Percentiles rank a stretch among this genome's conserved stretches.
Evolutionary conservation across 1,140 invertebrate species (phyloP).

Genomic region (Himalopsyche phryganea): DNA sequence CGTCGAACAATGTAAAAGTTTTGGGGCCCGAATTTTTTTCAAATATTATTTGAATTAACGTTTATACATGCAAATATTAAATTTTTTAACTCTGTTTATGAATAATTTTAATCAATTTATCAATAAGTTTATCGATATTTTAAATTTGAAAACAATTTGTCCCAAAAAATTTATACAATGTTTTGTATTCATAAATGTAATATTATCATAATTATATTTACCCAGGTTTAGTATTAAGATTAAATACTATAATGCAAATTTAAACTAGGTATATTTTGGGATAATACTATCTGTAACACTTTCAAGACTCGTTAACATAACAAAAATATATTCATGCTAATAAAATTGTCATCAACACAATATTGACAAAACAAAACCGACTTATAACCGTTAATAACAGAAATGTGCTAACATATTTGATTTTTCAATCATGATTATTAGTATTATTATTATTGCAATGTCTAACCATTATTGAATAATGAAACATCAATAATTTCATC

Average conservation of each 20-base stretch:
- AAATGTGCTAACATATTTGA: constrained; percentile 4
- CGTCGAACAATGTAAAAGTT: background rate
- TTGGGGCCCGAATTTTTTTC: too few species aligned
- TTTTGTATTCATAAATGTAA: too few species aligned
- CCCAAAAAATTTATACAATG: too few species aligned
- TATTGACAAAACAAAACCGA: constrained; percentile 7
- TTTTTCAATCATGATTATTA: background rate
- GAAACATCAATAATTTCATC: constrained; percentile 1
- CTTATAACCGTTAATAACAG: constrained; percentile 3
- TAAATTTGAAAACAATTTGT: too few species aligned
- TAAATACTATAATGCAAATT: background rate
- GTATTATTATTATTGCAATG: background rate
- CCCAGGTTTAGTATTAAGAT: background rate
- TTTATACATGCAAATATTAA: too few species aligned
- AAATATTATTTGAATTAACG: too few species aligned
- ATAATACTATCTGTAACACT: constrained; percentile 8
- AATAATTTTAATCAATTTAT: too few species aligned
- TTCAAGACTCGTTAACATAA: background rate
- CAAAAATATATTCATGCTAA: background rate
- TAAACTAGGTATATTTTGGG: constrained; percentile 24
- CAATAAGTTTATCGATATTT: too few species aligned
- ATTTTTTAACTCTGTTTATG: too few species aligned
- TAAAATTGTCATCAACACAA: background rate
- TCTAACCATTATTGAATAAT: background rate
- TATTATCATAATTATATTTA: background rate